These are phyloP conservation scores for Ictalurus punctatus DNA, from an alignment of 2,113 vertebrate species.

Conservation along the genomic window DNA sequence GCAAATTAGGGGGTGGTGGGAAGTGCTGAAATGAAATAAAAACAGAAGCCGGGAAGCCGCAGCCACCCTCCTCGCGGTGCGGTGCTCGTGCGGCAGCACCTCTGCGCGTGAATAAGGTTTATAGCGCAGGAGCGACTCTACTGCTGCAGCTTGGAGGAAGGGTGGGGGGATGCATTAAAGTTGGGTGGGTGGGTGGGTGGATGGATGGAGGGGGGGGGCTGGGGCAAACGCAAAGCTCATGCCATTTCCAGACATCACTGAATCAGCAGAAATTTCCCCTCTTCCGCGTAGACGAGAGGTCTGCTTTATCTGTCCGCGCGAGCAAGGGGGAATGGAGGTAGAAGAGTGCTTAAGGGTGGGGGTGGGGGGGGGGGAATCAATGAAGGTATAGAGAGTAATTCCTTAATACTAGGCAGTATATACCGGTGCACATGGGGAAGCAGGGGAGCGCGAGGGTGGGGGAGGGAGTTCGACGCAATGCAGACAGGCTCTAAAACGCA, in stretches of 20 bases:
- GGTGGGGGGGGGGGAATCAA: not conserved
- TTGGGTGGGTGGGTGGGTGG: slow-evolving; percentile 29
- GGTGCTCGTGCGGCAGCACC: slow-evolving; percentile 59
- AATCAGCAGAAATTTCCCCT: slow-evolving; percentile 88
- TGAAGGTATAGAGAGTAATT: slow-evolving; percentile 58
- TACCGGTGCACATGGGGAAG: slow-evolving; percentile 65
- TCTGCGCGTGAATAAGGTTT: slow-evolving; percentile 58
- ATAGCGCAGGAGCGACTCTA: slow-evolving; percentile 57
- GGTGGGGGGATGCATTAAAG: slow-evolving; percentile 31
- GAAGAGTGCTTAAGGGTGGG: slow-evolving; percentile 31
- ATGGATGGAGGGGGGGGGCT: slow-evolving; percentile 51
- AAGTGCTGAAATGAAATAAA: slow-evolving; percentile 31
- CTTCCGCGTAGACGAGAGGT: slow-evolving; percentile 69
- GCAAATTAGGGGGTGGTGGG: not conserved
- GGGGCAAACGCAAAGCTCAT: slow-evolving; percentile 74
- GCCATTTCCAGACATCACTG: slow-evolving; percentile 89
- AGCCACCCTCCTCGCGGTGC: slow-evolving; percentile 49
- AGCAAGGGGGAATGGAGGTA: slow-evolving; percentile 41
- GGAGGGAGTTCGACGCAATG: slow-evolving; percentile 80
- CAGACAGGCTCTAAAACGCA: slow-evolving; percentile 74
- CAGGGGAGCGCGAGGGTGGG: slow-evolving; percentile 49
- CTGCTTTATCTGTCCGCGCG: slow-evolving; percentile 53
- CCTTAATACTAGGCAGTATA: slow-evolving; percentile 62
- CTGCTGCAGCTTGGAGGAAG: slow-evolving; percentile 69
- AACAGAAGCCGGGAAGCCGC: slow-evolving; percentile 59